Evolutionary conservation across 2,113 vertebrate species (phyloP).

Genomic region (Phocoena sinus): DNA sequence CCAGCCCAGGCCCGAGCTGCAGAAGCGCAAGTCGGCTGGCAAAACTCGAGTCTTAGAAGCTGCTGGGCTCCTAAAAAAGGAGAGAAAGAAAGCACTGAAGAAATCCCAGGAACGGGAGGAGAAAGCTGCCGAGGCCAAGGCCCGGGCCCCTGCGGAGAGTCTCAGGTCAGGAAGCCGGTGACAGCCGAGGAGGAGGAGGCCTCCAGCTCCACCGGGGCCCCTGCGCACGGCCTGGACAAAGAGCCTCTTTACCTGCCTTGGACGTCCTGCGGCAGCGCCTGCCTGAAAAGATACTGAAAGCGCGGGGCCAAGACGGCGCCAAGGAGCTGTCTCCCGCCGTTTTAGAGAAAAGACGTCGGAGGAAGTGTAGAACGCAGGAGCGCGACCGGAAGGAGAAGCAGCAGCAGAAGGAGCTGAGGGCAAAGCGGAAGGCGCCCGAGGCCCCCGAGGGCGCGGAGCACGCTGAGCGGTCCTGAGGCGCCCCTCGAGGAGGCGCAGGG

Average conservation of each 20-base stretch:
- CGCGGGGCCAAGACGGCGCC: constrained; percentile 83
- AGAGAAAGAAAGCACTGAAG: constrained; percentile 80
- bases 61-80: constrained; percentile 77
- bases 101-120: constrained; percentile 16
- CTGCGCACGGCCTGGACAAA: neutral
- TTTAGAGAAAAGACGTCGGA: constrained; percentile 83
- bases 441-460: neutral
- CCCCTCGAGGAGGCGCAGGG: neutral
- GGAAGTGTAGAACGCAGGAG: constrained; percentile 85
- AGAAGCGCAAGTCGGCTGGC: constrained; percentile 80
- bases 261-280: constrained; percentile 89
- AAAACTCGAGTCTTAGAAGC: constrained; percentile 64
- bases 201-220: fast-evolving
- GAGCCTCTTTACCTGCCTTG: constrained; percentile 81
- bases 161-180: neutral
- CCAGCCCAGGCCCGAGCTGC: constrained; percentile 75
- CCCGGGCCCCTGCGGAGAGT: neutral
- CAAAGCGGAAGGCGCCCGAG: constrained; percentile 85
- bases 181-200: neutral
- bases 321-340: constrained; percentile 80
- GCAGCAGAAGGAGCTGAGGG: constrained; percentile 86
- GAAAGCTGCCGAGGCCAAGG: neutral
- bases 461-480: neutral
- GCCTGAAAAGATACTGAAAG: constrained; percentile 90
- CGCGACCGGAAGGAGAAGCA: constrained; percentile 91